Conservation (phyloP, 2,888 invertebrate genomes). For the Bedellia somnulentella region DNA sequence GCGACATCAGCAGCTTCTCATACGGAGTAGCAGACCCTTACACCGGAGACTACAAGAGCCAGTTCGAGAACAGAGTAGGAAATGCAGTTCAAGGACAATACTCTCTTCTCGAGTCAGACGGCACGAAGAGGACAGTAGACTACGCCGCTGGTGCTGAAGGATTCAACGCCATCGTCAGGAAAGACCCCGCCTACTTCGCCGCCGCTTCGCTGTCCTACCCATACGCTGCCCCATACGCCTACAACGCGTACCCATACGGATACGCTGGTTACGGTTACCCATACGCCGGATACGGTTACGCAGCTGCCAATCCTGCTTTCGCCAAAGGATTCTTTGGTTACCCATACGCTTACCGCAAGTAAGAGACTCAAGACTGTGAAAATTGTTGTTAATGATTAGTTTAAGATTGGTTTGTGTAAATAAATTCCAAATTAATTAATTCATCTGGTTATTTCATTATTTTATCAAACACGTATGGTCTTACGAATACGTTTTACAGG, state of each 20-base stretch:
- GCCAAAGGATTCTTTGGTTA: slow-evolving; percentile 8
- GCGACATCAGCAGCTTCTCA: slow-evolving; percentile 42
- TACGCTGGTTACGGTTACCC: slow-evolving; percentile 4
- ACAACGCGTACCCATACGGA: slow-evolving; percentile 13
- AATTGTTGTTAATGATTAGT: no score
- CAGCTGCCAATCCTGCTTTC: slow-evolving; percentile 11
- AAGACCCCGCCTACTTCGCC: slow-evolving; percentile 38
- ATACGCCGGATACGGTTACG: slow-evolving; percentile 14
- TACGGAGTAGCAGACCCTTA: slow-evolving; percentile 59
- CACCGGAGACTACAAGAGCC: slow-evolving; percentile 60
- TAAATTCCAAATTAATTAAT: no score
- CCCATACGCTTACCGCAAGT: slow-evolving; percentile 6
- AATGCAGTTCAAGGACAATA: slow-evolving; percentile 56
- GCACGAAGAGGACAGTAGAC: slow-evolving; percentile 55
- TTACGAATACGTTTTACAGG: no score
- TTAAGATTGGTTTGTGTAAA: no score
- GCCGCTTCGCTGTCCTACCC: slow-evolving; percentile 18
- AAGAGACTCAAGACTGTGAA: no score
- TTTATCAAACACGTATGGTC: no score
- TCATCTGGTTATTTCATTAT: no score
- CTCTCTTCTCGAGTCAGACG: slow-evolving; percentile 55
- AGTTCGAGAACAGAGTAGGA: slow-evolving; percentile 48
- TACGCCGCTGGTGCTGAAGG: slow-evolving; percentile 57
- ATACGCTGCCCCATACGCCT: slow-evolving; percentile 12
- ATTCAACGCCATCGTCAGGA: slow-evolving; percentile 59